Evolutionary conservation across 2,888 invertebrate genomes (phyloP).

Genomic region (Chymomyza amoena): DNA sequence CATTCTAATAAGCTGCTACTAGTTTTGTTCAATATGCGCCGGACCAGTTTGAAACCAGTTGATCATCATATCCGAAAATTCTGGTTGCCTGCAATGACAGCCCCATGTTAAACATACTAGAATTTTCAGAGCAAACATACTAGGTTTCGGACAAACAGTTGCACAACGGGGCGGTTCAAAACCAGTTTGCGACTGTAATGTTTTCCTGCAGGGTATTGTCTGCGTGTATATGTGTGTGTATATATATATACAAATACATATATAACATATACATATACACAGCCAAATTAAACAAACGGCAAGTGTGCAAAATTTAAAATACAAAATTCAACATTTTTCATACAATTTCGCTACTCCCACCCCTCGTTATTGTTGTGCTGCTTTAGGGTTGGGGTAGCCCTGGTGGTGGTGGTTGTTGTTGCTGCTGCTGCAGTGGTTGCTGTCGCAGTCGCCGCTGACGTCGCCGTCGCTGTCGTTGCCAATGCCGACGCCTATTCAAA

Average conservation of each 20-base stretch:
- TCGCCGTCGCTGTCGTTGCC: background rate
- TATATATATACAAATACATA: background rate
- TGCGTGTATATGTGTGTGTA: background rate
- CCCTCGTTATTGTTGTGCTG: background rate
- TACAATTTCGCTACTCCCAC: conserved; percentile 1
- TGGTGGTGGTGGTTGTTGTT: background rate
- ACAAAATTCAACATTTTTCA: conserved; percentile 33
- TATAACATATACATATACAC: conserved; percentile 14
- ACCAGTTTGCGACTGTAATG: no score
- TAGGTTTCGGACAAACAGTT: no score
- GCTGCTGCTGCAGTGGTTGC: background rate
- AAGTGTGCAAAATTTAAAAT: conserved; percentile 61
- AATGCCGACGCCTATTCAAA: conserved; percentile 15
- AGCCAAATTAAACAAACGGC: conserved; percentile 56
- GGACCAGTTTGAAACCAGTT: no score
- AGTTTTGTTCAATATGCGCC: no score
- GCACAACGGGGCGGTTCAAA: no score
- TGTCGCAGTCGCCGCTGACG: no score
- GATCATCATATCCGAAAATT: no score
- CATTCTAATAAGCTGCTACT: no score
- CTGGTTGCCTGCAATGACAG: no score
- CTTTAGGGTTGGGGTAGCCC: background rate
- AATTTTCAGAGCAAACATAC: no score
- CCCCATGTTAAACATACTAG: no score
- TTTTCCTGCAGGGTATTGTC: no score